phyloP scores from a whole-genome alignment of 2,888 invertebrate species.

The Drosophila niveifrons region DNA sequence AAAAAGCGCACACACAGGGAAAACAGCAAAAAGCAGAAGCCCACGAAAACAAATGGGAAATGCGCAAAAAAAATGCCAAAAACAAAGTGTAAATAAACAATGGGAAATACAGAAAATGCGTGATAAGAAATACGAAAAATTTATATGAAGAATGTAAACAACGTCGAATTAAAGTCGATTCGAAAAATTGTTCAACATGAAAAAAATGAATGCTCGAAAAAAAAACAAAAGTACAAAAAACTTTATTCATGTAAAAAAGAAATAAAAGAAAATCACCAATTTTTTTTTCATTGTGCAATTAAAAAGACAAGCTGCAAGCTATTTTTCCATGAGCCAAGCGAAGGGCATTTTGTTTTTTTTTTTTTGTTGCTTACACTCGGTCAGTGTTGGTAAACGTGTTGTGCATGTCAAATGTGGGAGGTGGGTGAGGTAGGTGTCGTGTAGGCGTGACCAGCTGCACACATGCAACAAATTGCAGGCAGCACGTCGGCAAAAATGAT shows the following conservation, averaged over 20 bases:
- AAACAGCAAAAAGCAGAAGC: constrained; percentile 38
- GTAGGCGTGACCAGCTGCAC: constrained; percentile 30
- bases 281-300: constrained; percentile 40
- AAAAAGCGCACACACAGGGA: constrained; percentile 9
- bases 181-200: constrained; percentile 31
- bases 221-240: constrained; percentile 17
- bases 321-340: background rate
- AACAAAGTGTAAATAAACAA: constrained; percentile 43
- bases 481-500: constrained; percentile 74
- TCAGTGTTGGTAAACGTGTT: constrained; percentile 34
- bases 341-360: constrained; percentile 6
- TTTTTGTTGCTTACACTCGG: background rate
- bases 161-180: constrained; percentile 48
- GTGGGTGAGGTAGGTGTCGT: background rate
- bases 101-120: constrained; percentile 25
- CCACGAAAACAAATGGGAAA: constrained; percentile 56
- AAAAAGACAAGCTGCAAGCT: constrained; percentile 25
- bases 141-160: constrained; percentile 56
- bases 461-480: constrained; percentile 72
- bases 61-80: constrained; percentile 9
- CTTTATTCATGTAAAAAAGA: no score
- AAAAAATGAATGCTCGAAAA: constrained; percentile 10
- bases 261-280: constrained; percentile 5
- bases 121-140: constrained; percentile 38
- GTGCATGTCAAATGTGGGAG: constrained; percentile 7